Evolutionary conservation across 1,140 invertebrate genomes (phyloP).

Genomic region (Physella acuta): DNA sequence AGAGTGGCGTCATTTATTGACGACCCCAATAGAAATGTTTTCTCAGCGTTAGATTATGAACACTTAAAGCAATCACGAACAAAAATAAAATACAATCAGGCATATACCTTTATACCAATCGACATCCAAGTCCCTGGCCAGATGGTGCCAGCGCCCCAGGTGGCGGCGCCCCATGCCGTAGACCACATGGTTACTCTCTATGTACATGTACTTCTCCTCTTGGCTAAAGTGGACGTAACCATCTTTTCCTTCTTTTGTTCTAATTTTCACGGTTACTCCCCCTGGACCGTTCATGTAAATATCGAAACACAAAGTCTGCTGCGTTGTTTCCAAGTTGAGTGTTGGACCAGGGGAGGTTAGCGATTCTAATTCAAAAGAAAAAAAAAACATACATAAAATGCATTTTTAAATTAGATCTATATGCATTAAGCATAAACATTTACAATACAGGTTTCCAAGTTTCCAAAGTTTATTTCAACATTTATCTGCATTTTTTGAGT

Average conservation of each 20-base stretch:
- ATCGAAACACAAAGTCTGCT: constrained; percentile 2
- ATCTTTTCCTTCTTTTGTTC: background rate
- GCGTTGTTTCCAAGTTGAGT: background rate
- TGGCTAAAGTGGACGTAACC: constrained; percentile 15
- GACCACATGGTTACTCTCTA: constrained; percentile 75
- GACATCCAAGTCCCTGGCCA: constrained; percentile 85
- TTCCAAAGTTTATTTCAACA: too few species aligned
- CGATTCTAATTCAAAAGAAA: background rate
- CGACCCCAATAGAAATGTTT: too few species aligned
- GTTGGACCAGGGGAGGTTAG: background rate
- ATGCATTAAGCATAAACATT: too few species aligned
- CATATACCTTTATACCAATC: constrained; percentile 79
- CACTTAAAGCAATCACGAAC: too few species aligned
- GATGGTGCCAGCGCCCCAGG: constrained; percentile 72
- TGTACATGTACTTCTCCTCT: background rate
- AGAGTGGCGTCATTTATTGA: too few species aligned
- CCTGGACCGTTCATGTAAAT: constrained; percentile 12
- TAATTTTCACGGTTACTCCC: constrained; percentile 5
- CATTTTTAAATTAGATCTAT: too few species aligned
- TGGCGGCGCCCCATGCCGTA: constrained; percentile 76
- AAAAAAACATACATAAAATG: too few species aligned
- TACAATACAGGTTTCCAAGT: too few species aligned
- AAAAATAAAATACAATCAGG: too few species aligned
- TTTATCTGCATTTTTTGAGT: too few species aligned
- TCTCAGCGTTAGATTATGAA: too few species aligned